These are phyloP conservation scores for Fopius arisanus DNA, from an alignment of 1,140 invertebrate genomes.

Conservation along the genomic window DNA sequence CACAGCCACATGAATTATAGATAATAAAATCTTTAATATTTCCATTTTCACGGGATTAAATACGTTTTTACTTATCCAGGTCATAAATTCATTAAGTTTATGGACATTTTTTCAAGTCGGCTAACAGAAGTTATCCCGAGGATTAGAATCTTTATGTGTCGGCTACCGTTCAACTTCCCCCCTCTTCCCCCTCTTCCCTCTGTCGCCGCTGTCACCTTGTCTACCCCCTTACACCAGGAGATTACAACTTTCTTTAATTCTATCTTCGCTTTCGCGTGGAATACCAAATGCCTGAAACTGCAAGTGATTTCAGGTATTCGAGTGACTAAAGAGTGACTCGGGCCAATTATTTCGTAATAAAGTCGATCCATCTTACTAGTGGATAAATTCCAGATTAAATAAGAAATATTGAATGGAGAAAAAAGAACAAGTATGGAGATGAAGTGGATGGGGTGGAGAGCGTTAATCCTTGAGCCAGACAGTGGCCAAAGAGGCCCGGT, in stretches of 20 bases:
- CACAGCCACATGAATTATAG: background rate
- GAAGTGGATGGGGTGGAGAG: conserved; percentile 17
- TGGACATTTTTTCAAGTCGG: conserved; percentile 37
- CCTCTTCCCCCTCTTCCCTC: background rate
- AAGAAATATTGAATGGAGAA: background rate
- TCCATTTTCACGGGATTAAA: conserved; percentile 5
- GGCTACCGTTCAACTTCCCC: conserved; percentile 2
- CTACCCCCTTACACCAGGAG: background rate
- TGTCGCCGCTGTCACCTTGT: no score
- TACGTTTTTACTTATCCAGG: conserved; percentile 6
- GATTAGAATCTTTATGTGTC: conserved; percentile 32
- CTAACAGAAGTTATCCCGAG: conserved; percentile 12
- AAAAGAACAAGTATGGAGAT: conserved; percentile 12
- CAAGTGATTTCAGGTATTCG: background rate
- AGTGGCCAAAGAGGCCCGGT: conserved; percentile 46
- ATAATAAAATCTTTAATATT: conserved; percentile 3
- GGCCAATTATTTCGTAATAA: background rate
- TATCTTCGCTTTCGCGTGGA: background rate
- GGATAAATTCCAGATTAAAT: background rate
- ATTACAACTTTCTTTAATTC: conserved; percentile 13
- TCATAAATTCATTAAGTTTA: conserved; percentile 54
- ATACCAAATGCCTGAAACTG: background rate
- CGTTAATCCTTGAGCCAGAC: conserved; percentile 37
- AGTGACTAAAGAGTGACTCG: background rate
- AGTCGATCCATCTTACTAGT: conserved; percentile 20